Base-by-base conservation (phyloP, 2,797 vertebrate genomes). In the Leuciscus waleckii region DNA sequence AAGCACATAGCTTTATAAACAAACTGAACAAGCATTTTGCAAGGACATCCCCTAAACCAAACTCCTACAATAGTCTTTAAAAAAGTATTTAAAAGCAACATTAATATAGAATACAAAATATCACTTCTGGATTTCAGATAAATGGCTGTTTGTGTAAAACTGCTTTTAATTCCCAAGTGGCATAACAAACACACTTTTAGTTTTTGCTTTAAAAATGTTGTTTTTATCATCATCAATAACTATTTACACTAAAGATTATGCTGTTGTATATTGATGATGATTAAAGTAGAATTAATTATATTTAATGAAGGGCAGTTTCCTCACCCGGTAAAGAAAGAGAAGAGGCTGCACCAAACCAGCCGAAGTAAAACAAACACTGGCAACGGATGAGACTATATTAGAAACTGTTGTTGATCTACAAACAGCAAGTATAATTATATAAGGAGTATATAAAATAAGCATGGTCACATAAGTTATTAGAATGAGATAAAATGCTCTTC, bases 281-380 rank as follows among this genome's bases (percentile, higher is more conserved):
- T 21, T 21, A 32, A 46, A 46, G 79, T 6, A 2, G 0, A 61
- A 74, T 49, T 63, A 65, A 4, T 35, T 21, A 19, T 13, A 75
- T 65, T 65, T 74, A 13, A 75, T 49, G 3, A 83, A 75, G 21
- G 58, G 29, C 7, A 83, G 54, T 19, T 83, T 83, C 13, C 29
- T 29, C 7, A 83, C 29, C 10, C 70, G 19, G 11, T 39, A 75
- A 23, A 83, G 81, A 51, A 83, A 83, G 16, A 83, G 1, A 75
- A 83, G 0, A 2, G 81, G 56, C 11, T 74, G 39, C 21, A 75
- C 26, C 29, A 75, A 67, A 67, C 81, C 81, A 75, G 29, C 39
- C 1, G 10, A 37, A 35, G 5, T 13, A 75, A 63, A 75, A n/a
- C 11, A 65, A 46, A 70, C 17, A 54, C 2, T 35, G 14, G 4